Evolutionary conservation across 2,113 vertebrate species (phyloP).

Genomic region (Lathamus discolor): DNA sequence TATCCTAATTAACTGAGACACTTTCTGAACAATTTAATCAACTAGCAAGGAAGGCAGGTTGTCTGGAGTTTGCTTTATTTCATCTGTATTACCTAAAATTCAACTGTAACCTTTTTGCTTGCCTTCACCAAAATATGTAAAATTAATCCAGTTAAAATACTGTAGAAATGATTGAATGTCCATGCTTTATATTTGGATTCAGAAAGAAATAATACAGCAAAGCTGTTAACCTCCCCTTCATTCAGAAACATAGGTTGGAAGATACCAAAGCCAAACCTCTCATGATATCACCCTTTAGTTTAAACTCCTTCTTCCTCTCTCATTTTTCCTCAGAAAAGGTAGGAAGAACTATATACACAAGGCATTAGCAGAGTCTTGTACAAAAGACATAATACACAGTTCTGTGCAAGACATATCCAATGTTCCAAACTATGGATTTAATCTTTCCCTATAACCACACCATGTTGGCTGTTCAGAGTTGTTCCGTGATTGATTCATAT

Average conservation of each 20-base stretch:
- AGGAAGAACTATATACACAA: neutral
- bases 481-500: neutral
- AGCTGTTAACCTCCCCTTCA: neutral
- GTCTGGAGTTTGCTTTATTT: neutral
- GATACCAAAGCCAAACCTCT: neutral
- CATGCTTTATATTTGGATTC: neutral
- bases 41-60: neutral
- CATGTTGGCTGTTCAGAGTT: neutral
- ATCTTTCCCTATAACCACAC: neutral
- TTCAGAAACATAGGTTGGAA: neutral
- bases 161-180: neutral
- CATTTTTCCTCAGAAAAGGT: neutral
- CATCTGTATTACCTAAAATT: neutral
- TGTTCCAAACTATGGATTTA: neutral
- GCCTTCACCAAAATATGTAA: neutral
- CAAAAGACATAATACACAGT: fast-evolving
- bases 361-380: neutral
- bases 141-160: neutral
- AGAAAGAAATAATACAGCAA: neutral
- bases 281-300: neutral
- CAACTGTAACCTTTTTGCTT: neutral
- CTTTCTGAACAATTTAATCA: neutral
- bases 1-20: neutral
- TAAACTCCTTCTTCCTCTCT: neutral
- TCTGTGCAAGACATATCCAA: neutral